phyloP scores from a whole-genome alignment of 2,888 invertebrate genomes.

The Selenia dentaria region DNA sequence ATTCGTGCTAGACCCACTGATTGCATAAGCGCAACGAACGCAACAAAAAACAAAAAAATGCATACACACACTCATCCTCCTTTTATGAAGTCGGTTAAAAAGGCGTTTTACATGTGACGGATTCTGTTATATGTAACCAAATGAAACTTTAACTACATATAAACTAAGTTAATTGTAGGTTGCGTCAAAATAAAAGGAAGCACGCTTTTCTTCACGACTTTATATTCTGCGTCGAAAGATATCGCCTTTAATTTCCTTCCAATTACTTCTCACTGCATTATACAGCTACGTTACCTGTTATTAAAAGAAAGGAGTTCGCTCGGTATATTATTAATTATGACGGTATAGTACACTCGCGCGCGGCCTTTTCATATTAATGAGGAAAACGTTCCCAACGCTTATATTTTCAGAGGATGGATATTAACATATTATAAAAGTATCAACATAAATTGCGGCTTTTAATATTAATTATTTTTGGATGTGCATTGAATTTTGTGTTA shows the following conservation, averaged over 20 bases:
- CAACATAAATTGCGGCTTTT: slow-evolving; percentile 1
- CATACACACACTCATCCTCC: no score
- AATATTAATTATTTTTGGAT: neutral
- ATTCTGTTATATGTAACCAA: no score
- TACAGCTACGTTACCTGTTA: slow-evolving; percentile 2
- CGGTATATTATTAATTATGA: slow-evolving; percentile 8
- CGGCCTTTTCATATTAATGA: slow-evolving; percentile 3
- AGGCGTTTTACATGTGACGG: no score
- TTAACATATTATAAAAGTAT: slow-evolving; percentile 3
- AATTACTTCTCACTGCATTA: slow-evolving; percentile 1
- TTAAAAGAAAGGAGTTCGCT: slow-evolving; percentile 3
- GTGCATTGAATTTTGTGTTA: neutral
- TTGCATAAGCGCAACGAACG: no score
- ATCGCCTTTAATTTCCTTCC: slow-evolving; percentile 1
- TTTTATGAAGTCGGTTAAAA: no score
- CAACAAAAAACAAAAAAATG: no score
- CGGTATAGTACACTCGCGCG: neutral
- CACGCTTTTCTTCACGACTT: no score
- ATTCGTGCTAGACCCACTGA: no score
- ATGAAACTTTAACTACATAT: no score
- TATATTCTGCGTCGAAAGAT: no score
- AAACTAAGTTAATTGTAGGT: no score
- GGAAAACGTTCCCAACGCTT: slow-evolving; percentile 1
- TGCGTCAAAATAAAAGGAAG: no score
- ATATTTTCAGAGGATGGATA: slow-evolving; percentile 3